Evolutionary conservation across 2,797 vertebrate species (phyloP).

Genomic region (Anguilla marmorata): DNA sequence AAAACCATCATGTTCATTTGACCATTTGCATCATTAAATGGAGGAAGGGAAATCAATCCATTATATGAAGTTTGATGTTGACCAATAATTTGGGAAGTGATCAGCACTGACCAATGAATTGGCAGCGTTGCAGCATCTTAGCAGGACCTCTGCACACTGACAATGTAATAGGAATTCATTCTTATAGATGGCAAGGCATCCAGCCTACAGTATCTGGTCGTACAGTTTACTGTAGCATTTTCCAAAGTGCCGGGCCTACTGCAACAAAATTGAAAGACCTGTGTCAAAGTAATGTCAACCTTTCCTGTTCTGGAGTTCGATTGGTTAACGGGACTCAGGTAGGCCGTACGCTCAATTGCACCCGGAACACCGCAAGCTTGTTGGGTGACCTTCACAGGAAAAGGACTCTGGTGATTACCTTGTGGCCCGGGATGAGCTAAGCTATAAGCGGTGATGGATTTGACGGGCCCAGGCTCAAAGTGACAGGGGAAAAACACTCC

Average conservation of each 20-base stretch:
- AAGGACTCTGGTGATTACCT: slow-evolving; percentile 20
- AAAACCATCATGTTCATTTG: no score
- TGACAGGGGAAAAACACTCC: slow-evolving; percentile 5
- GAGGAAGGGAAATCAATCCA: not conserved
- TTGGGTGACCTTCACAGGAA: slow-evolving; percentile 13
- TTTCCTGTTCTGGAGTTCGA: slow-evolving; percentile 14
- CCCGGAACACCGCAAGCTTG: not conserved
- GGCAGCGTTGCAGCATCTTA: not conserved
- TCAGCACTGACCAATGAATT: not conserved
- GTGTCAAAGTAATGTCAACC: not conserved
- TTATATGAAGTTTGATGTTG: not conserved
- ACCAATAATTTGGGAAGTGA: not conserved
- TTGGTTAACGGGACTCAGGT: not conserved
- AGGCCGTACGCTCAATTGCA: not conserved
- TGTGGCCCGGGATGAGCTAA: not conserved
- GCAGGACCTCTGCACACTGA: not conserved
- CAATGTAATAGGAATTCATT: not conserved
- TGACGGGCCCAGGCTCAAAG: slow-evolving; percentile 4
- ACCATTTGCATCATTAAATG: not conserved
- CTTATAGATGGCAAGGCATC: not conserved
- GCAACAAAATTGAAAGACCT: not conserved
- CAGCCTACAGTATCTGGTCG: not conserved
- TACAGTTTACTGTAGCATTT: not conserved
- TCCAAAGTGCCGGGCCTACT: not conserved
- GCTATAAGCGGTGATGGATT: slow-evolving; percentile 6